Evolutionary conservation across 2,797 vertebrate species (phyloP).

Genomic region (Hemitrygon akajei): DNA sequence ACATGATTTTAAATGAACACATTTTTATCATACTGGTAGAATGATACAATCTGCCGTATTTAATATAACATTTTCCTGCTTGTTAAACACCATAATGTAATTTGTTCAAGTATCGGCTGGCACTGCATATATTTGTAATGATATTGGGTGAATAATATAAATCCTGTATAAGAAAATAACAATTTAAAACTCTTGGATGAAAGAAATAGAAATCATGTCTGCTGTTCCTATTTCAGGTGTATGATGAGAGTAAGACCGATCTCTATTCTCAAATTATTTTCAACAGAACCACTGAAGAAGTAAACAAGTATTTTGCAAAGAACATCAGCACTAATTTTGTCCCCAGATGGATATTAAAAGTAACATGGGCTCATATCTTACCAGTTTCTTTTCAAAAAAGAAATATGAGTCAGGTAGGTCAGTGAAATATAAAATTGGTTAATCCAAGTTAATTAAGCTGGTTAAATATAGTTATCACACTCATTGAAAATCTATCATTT

Average conservation of each 20-base stretch:
- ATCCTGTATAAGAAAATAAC: not conserved
- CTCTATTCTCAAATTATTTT: conserved; percentile 65
- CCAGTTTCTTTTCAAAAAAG: conserved; percentile 62
- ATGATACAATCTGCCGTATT: no score
- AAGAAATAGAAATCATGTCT: conserved; percentile 29
- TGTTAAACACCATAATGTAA: not conserved
- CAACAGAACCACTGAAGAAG: conserved; percentile 61
- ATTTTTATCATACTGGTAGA: not conserved
- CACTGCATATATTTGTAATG: not conserved
- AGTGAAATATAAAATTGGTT: not conserved
- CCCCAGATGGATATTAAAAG: conserved; percentile 68
- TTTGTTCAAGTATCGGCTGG: not conserved
- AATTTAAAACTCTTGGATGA: not conserved
- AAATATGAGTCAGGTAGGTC: conserved; percentile 60
- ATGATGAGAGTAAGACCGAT: conserved; percentile 53
- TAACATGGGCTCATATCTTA: conserved; percentile 69
- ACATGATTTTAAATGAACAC: not conserved
- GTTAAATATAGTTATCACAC: not conserved
- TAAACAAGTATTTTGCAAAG: conserved; percentile 55
- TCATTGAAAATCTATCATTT: not conserved
- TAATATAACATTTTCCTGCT: not conserved
- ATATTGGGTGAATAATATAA: not conserved
- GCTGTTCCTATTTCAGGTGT: conserved; percentile 51
- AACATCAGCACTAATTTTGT: conserved; percentile 51
- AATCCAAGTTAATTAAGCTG: not conserved